Percentiles rank a stretch among this genome's conserved stretches.
Evolutionary conservation across 1,140 invertebrate species (phyloP).

Genomic region (Cyclina sinensis): DNA sequence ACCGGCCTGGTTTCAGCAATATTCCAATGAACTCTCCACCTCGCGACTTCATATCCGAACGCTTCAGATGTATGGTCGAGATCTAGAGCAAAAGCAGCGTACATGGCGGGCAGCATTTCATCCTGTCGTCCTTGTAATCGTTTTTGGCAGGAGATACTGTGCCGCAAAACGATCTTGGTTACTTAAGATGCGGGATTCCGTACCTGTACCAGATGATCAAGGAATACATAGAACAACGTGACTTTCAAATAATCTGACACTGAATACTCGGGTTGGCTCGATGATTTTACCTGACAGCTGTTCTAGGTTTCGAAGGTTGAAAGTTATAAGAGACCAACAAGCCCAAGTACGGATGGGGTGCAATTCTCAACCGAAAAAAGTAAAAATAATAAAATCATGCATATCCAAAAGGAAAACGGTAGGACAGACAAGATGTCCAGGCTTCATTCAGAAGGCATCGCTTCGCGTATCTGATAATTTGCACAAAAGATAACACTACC

Average conservation of each 20-base stretch:
- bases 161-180: constrained; percentile 31
- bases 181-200: neutral
- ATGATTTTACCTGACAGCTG: constrained; percentile 31
- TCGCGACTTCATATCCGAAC: neutral
- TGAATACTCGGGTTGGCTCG: constrained; percentile 28
- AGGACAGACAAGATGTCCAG: too few species aligned
- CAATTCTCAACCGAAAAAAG: too few species aligned
- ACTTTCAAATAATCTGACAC: constrained; percentile 40
- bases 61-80: constrained; percentile 18
- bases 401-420: too few species aligned
- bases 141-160: constrained; percentile 10
- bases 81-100: constrained; percentile 36
- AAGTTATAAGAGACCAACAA: too few species aligned
- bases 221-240: constrained; percentile 19
- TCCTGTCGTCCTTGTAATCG: neutral
- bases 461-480: too few species aligned
- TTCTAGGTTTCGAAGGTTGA: neutral
- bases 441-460: too few species aligned
- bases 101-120: neutral
- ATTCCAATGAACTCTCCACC: constrained; percentile 25
- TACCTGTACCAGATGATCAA: constrained; percentile 43
- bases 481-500: too few species aligned
- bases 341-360: too few species aligned
- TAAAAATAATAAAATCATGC: too few species aligned
- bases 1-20: neutral